phyloP scores from a whole-genome alignment of 2,113 vertebrate genomes.

The Azemiops feae region DNA sequence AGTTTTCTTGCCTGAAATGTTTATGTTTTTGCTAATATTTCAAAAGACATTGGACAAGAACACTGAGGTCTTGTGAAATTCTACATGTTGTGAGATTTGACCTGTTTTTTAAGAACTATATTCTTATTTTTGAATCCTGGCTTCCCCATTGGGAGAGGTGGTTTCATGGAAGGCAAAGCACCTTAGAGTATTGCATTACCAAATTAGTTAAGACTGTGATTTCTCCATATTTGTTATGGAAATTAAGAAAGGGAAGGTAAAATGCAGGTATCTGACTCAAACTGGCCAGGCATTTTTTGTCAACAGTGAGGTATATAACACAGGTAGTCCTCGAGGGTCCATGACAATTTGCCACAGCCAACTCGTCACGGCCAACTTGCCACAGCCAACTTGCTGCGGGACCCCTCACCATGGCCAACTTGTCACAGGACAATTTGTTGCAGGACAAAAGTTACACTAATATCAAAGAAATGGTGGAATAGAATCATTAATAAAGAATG shows the following conservation, averaged over 20 bases:
- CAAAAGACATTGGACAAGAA: background rate
- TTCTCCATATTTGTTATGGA: conserved; percentile 37
- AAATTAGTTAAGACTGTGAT: conserved; percentile 3
- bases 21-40: background rate
- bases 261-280: accelerated
- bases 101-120: background rate
- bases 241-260: conserved; percentile 28
- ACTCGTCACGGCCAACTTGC: no score
- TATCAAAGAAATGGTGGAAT: no score
- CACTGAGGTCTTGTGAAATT: background rate
- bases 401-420: no score
- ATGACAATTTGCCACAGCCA: no score
- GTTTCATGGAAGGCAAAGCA: background rate
- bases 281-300: conserved; percentile 13
- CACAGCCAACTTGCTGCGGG: no score
- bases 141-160: background rate
- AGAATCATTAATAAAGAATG: no score
- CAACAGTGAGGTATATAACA: background rate
- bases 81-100: background rate
- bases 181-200: background rate
- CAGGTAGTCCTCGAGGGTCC: background rate
- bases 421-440: no score
- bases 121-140: background rate
- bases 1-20: background rate
- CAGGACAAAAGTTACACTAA: no score